phyloP scores from a whole-genome alignment of 2,888 invertebrate species.

The Hypomecis punctinalis region DNA sequence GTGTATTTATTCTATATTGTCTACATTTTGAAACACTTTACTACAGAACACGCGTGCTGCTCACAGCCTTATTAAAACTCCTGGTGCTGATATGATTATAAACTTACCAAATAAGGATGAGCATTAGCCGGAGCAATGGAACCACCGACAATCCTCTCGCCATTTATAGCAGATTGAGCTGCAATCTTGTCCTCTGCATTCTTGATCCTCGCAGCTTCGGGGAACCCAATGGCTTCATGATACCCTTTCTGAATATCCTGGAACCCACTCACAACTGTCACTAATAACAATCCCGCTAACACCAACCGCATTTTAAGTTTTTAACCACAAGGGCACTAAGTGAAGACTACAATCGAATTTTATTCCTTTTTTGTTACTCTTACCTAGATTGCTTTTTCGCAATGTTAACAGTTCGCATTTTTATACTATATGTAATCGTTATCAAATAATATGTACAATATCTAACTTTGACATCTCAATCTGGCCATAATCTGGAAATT shows the following conservation, averaged over 20 bases:
- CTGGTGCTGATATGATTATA: not conserved
- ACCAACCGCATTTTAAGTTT: slow-evolving; percentile 48
- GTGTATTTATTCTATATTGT: too few species aligned
- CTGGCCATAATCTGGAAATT: too few species aligned
- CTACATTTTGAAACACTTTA: too few species aligned
- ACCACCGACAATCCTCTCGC: slow-evolving; percentile 62
- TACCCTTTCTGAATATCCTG: slow-evolving; percentile 51
- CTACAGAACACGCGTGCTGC: too few species aligned
- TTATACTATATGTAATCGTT: too few species aligned
- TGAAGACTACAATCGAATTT: slow-evolving; percentile 13
- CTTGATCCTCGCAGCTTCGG: slow-evolving; percentile 59
- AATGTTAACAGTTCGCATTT: too few species aligned
- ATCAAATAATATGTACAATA: too few species aligned
- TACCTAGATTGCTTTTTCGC: too few species aligned
- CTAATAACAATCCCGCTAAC: slow-evolving; percentile 43
- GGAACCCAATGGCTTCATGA: slow-evolving; percentile 63
- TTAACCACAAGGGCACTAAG: too few species aligned
- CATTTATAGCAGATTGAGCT: too few species aligned
- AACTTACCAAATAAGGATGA: slow-evolving; percentile 60
- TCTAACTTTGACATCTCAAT: too few species aligned
- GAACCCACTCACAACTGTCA: slow-evolving; percentile 44
- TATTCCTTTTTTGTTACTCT: slow-evolving; percentile 24
- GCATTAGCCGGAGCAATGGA: slow-evolving; percentile 50
- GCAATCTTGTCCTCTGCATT: slow-evolving; percentile 49
- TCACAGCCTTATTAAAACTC: too few species aligned